Conservation (phyloP, 2,797 vertebrate genomes). For the Periparus ater region DNA sequence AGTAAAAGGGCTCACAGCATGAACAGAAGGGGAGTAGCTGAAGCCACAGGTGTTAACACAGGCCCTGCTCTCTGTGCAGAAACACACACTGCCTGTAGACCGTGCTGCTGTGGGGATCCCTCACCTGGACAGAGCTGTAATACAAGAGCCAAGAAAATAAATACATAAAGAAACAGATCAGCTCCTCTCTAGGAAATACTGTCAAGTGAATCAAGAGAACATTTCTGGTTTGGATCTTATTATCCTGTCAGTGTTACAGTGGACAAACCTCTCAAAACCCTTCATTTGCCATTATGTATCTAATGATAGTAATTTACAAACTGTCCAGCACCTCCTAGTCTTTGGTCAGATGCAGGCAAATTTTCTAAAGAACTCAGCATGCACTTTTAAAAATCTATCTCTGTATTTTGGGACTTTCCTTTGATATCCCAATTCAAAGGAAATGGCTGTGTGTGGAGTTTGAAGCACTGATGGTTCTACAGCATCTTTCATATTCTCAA, state of each 20-base stretch:
- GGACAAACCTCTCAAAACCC: background rate
- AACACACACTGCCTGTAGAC: background rate
- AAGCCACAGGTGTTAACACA: background rate
- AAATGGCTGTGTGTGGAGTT: background rate
- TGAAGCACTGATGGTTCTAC: background rate
- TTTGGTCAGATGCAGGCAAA: background rate
- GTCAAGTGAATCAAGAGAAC: background rate
- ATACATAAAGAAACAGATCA: background rate
- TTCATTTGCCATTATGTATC: background rate
- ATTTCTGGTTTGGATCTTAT: background rate
- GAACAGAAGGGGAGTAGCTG: background rate
- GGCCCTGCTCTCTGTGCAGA: background rate
- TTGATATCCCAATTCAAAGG: background rate
- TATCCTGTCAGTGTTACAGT: background rate
- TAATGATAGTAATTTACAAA: background rate
- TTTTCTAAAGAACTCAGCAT: background rate
- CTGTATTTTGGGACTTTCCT: background rate
- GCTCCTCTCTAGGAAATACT: background rate
- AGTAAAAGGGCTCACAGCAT: background rate
- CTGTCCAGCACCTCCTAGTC: background rate
- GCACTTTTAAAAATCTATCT: background rate
- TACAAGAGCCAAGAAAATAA: background rate
- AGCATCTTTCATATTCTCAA: background rate
- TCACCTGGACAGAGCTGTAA: background rate
- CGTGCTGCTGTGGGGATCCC: fast-evolving